Base-by-base conservation (phyloP, 2,888 invertebrate species). In the Noctuana brunneofusca region DNA sequence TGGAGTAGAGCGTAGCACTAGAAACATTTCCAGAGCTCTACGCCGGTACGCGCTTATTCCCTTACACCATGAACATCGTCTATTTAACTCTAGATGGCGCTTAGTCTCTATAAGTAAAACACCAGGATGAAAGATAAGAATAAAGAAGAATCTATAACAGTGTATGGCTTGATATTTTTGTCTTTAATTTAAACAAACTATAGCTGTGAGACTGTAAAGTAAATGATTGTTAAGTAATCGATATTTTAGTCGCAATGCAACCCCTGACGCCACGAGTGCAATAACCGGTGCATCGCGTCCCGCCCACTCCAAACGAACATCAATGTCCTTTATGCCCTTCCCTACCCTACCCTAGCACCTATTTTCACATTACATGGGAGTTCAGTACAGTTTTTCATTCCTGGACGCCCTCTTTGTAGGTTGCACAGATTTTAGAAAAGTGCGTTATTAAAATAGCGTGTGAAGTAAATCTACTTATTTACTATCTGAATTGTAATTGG, bases 221-320 rank as follows among this genome's bases (percentile, higher is more conserved):
- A 4, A 30, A 8, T 8, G 30, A 9, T 8, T 30, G 6, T 35
- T 2, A 35, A 35, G 12, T 32, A 74, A 79, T 79, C 71, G 69
- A 73, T 75, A 74, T 75, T 69, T 67, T 49, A 53, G 59, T 46
- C 68, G 68, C 59, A 52, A 27, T 27, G 53, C 64, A 69, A 64
- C 63, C 66, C 41, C 69, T 82, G 83, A 83, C 81, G 85, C 84
- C 79, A 83, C 74, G 74, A 72, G 89, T 84, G 83, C 87, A 84
- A 74, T 82, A 80, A 79, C 83, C 85, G 75, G 58, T 78, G 78
- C 80, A 77, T 69, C 70, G 70, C 68, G 74, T 72, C 74, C 53
- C 59, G 22, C 59, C 59, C 59, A 43, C 58, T 53, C 46, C 46
- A 60, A 53, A 41, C 27, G 43, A 46, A 53, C 11, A 53, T 53